Conservation (phyloP, 1,140 invertebrate species). For the Drosophila busckii region DNA sequence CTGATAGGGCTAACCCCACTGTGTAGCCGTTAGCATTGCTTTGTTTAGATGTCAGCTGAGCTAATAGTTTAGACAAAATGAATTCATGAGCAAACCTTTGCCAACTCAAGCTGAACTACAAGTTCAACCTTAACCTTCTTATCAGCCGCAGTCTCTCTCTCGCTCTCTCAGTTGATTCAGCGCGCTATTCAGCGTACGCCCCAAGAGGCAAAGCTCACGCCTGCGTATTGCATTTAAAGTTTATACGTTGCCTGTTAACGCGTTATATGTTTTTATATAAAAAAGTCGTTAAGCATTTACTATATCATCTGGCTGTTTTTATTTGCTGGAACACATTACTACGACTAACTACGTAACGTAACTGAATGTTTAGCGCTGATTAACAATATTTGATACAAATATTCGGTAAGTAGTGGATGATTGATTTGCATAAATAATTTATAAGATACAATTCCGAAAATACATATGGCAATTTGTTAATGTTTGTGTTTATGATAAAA, state of each 20-base stretch:
- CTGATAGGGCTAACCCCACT: too few species aligned
- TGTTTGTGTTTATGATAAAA: too few species aligned
- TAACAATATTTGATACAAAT: conserved; percentile 72
- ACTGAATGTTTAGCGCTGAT: conserved; percentile 49
- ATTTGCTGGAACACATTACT: conserved; percentile 60
- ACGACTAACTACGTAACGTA: conserved; percentile 60
- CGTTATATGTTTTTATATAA: too few species aligned
- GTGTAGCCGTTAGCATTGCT: too few species aligned
- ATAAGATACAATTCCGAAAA: conserved; percentile 1
- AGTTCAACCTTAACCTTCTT: conserved; percentile 11
- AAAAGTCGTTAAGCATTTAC: background rate
- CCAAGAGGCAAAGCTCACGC: too few species aligned
- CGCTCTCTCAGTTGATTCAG: conserved; percentile 24
- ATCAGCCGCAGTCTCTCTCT: conserved; percentile 7
- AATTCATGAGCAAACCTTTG: too few species aligned
- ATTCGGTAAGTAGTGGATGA: too few species aligned
- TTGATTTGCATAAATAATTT: conserved; percentile 25
- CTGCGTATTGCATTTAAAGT: conserved; percentile 10
- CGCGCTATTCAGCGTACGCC: conserved; percentile 33
- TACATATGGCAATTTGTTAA: conserved; percentile 52
- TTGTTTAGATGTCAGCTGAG: conserved; percentile 33
- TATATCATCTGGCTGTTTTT: conserved; percentile 62
- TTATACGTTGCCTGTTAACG: too few species aligned
- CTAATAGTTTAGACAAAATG: too few species aligned
- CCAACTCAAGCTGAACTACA: too few species aligned